Conservation (phyloP, 2,888 invertebrate genomes). For the Scaeva pyrastri region DNA sequence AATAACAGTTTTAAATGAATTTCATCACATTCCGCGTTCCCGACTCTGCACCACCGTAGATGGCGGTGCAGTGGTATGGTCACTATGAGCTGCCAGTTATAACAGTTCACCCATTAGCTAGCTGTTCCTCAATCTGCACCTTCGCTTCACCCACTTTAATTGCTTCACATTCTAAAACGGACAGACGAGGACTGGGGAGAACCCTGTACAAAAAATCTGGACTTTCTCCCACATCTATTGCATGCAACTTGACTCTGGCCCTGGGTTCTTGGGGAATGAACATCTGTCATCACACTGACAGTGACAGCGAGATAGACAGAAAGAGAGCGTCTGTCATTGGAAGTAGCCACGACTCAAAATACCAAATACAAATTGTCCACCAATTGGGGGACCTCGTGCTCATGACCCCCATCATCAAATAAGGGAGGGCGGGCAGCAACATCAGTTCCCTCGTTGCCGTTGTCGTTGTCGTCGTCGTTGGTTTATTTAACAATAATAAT, state of each 20-base stretch:
- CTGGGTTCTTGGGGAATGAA: slow-evolving; percentile 55
- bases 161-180: slow-evolving; percentile 12
- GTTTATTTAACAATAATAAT: slow-evolving; percentile 63
- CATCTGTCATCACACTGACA: slow-evolving; percentile 59
- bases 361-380: slow-evolving; percentile 59
- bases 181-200: slow-evolving; percentile 7
- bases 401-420: slow-evolving; percentile 51
- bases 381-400: slow-evolving; percentile 47
- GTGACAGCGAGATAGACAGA: slow-evolving; percentile 15
- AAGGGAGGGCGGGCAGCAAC: slow-evolving; percentile 53
- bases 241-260: slow-evolving; percentile 37
- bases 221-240: slow-evolving; percentile 72
- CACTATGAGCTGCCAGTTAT: slow-evolving; percentile 32
- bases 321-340: slow-evolving; percentile 51
- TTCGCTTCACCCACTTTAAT: slow-evolving; percentile 71
- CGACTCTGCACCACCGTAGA: background rate
- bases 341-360: slow-evolving; percentile 74
- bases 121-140: slow-evolving; percentile 46
- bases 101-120: slow-evolving; percentile 39
- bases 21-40: slow-evolving; percentile 69
- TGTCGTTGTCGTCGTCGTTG: no score
- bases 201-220: slow-evolving; percentile 59
- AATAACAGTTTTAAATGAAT: slow-evolving; percentile 72
- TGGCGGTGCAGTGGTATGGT: no score
- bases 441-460: slow-evolving; percentile 32